These are phyloP conservation scores for Rhabdomys pumilio DNA, from an alignment of 2,797 vertebrate genomes.

Conservation along the genomic window DNA sequence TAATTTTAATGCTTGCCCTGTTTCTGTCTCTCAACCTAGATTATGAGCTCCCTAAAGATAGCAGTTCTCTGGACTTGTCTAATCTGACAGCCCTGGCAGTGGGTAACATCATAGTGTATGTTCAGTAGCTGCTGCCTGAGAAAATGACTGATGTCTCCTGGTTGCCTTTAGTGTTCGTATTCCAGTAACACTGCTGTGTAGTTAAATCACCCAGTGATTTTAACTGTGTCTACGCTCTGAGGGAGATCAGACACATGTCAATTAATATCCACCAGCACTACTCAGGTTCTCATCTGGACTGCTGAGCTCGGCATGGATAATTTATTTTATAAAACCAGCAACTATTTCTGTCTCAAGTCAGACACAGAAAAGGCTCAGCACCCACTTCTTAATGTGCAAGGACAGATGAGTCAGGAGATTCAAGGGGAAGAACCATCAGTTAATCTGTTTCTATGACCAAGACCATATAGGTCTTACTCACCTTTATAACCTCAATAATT, in stretches of 20 bases:
- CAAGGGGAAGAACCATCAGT: not conserved
- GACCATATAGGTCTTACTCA: not conserved
- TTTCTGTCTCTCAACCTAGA: not conserved
- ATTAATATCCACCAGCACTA: not conserved
- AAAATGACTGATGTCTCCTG: not conserved
- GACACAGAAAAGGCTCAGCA: not conserved
- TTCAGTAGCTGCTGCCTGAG: not conserved
- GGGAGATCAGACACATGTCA: not conserved
- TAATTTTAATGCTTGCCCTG: not conserved
- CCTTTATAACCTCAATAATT: not conserved
- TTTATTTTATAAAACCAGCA: constrained; percentile 24
- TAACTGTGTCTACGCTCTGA: not conserved
- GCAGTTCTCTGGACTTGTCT: not conserved
- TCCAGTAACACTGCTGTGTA: not conserved
- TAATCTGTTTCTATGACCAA: not conserved
- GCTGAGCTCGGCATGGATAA: not conserved
- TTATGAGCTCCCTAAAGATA: not conserved
- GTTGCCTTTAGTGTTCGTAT: not conserved
- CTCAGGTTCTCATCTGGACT: not conserved
- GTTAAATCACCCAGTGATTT: not conserved
- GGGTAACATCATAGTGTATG: not conserved
- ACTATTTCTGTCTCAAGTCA: constrained; percentile 13
- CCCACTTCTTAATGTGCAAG: not conserved
- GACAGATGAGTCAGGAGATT: not conserved
- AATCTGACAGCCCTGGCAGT: not conserved